Conservation (phyloP, 2,113 vertebrate genomes). For the Regulus satrapa region DNA sequence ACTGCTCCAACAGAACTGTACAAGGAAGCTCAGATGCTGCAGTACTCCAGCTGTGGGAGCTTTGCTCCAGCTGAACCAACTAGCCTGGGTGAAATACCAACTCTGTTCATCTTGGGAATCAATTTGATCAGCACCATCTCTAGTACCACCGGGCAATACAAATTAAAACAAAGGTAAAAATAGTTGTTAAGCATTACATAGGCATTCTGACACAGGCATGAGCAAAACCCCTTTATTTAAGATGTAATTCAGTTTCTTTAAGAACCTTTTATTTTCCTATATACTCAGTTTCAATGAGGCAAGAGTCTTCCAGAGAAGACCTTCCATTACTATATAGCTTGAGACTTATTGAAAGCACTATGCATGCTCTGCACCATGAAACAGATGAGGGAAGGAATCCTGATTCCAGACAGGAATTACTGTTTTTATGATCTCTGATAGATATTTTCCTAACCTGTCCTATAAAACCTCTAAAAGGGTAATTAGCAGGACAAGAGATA, state of each 20-base stretch:
- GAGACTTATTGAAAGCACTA: not conserved
- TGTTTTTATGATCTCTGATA: fast-evolving
- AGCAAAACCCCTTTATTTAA: not conserved
- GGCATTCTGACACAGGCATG: not conserved
- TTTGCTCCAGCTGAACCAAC: not conserved
- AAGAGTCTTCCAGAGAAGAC: not conserved
- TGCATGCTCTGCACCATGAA: not conserved
- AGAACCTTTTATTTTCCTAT: not conserved
- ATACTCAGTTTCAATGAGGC: not conserved
- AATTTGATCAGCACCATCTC: not conserved
- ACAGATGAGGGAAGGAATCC: not conserved
- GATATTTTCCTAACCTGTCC: not conserved
- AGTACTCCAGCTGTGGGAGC: not conserved
- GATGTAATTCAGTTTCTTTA: not conserved
- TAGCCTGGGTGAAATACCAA: not conserved
- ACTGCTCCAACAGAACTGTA: not conserved
- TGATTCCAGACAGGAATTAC: not conserved
- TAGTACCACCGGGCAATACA: not conserved
- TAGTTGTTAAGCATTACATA: not conserved
- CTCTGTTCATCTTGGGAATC: not conserved
- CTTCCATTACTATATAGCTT: not conserved
- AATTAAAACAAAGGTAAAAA: not conserved
- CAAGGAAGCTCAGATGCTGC: not conserved
- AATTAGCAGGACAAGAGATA: not conserved
- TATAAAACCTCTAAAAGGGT: not conserved